Conservation (phyloP, 2,888 invertebrate species). For the Gandaritis pyraliata region DNA sequence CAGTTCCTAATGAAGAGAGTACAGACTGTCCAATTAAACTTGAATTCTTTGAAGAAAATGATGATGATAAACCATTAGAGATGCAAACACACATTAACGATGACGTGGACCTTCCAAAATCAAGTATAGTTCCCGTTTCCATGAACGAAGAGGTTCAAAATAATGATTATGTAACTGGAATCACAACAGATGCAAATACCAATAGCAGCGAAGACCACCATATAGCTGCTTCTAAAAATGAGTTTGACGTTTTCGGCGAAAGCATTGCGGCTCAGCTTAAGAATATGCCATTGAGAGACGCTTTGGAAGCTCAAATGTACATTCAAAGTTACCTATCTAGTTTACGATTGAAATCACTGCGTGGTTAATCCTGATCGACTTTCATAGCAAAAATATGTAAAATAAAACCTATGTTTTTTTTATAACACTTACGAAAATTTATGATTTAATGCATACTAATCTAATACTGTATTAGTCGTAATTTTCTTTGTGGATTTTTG, state of each 20-base stretch:
- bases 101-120: neutral
- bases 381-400: no score
- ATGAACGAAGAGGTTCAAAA: neutral
- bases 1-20: neutral
- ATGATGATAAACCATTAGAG: neutral
- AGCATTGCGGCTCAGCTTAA: slow-evolving; percentile 38
- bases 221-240: slow-evolving; percentile 8
- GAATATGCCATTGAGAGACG: slow-evolving; percentile 27
- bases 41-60: neutral
- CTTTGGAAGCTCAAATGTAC: slow-evolving; percentile 37
- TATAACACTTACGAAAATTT: no score
- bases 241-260: slow-evolving; percentile 38
- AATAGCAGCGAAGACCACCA: no score
- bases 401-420: no score
- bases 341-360: slow-evolving; percentile 24
- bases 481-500: no score
- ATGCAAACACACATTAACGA: neutral
- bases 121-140: neutral
- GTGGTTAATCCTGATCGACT: neutral
- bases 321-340: slow-evolving; percentile 39
- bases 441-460: no score
- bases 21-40: neutral
- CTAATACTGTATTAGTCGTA: no score
- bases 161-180: neutral
- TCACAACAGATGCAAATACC: no score